phyloP scores from a whole-genome alignment of 1,140 invertebrate species.

The Drosophila nigrodunni region DNA sequence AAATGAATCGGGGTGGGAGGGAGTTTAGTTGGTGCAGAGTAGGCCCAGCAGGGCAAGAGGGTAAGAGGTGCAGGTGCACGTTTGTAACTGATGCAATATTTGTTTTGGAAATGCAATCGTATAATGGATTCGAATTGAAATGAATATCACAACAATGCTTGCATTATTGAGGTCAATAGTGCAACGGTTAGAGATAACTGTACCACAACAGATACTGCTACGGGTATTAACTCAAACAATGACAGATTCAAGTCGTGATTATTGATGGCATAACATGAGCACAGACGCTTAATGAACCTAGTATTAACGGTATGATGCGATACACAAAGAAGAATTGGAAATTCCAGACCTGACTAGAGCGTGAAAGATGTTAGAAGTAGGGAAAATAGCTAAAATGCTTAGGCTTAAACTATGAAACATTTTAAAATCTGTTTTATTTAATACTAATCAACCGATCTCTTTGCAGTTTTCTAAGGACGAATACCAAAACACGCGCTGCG shows the following conservation, averaged over 20 bases:
- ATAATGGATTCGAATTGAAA: slow-evolving; percentile 5
- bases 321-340: too few species aligned
- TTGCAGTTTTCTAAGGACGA: slow-evolving; percentile 13
- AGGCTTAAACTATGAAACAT: too few species aligned
- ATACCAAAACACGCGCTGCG: not conserved
- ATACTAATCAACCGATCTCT: slow-evolving; percentile 5
- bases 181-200: slow-evolving; percentile 7
- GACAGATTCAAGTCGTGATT: too few species aligned
- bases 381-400: too few species aligned
- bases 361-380: too few species aligned
- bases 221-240: too few species aligned
- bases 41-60: not conserved
- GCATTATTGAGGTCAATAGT: slow-evolving; percentile 11
- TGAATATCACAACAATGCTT: slow-evolving; percentile 29
- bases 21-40: not conserved
- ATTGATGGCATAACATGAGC: too few species aligned
- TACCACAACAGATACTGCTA: not conserved
- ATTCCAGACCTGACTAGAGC: too few species aligned
- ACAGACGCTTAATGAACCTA: too few species aligned
- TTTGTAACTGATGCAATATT: slow-evolving; percentile 27
- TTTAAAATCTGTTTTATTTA: too few species aligned
- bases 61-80: too few species aligned
- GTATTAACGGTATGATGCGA: too few species aligned
- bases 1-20: not conserved
- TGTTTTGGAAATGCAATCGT: slow-evolving; percentile 31